These are phyloP conservation scores for Cheumatopsyche charites DNA, from an alignment of 1,140 invertebrate genomes.

Conservation along the genomic window DNA sequence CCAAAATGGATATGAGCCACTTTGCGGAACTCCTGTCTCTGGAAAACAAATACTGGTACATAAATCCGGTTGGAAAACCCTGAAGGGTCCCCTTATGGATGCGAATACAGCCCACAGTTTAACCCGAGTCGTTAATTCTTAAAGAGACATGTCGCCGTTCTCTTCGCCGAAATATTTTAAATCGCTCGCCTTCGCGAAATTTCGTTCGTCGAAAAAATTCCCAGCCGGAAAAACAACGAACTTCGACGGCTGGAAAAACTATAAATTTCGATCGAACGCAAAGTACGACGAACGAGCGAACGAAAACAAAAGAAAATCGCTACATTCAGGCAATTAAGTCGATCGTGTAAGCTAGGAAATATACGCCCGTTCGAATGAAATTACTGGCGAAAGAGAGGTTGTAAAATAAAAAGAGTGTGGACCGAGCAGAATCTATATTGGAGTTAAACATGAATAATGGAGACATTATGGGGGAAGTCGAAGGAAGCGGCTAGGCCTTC, in stretches of 20 bases:
- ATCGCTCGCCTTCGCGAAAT: not conserved
- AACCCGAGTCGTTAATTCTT: slow-evolving; percentile 9
- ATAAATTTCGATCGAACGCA: slow-evolving; percentile 22
- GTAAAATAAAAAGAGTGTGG: slow-evolving; percentile 27
- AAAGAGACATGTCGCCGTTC: not conserved
- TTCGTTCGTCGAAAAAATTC: not conserved
- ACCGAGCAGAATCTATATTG: slow-evolving; percentile 28
- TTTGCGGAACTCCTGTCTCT: slow-evolving; percentile 32
- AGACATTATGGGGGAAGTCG: slow-evolving; percentile 19
- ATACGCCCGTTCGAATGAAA: slow-evolving; percentile 40
- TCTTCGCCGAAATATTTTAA: slow-evolving; percentile 1
- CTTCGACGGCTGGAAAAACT: not conserved
- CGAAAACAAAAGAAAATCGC: slow-evolving; percentile 46
- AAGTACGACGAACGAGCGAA: slow-evolving; percentile 29
- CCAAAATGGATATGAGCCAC: slow-evolving; percentile 44
- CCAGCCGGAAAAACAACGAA: not conserved
- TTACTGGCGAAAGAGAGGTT: slow-evolving; percentile 18
- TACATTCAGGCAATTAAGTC: slow-evolving; percentile 47
- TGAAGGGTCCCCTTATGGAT: not conserved
- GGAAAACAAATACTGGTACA: slow-evolving; percentile 44
- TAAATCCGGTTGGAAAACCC: slow-evolving; percentile 38
- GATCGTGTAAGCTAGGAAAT: slow-evolving; percentile 45
- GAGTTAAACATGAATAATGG: slow-evolving; percentile 37
- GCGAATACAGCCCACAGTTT: not conserved
- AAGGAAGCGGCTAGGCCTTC: not conserved